Percentiles rank a stretch among this genome's conserved stretches.
phyloP scores from a whole-genome alignment of 2,888 invertebrate genomes.

The Onchidella celtica region DNA sequence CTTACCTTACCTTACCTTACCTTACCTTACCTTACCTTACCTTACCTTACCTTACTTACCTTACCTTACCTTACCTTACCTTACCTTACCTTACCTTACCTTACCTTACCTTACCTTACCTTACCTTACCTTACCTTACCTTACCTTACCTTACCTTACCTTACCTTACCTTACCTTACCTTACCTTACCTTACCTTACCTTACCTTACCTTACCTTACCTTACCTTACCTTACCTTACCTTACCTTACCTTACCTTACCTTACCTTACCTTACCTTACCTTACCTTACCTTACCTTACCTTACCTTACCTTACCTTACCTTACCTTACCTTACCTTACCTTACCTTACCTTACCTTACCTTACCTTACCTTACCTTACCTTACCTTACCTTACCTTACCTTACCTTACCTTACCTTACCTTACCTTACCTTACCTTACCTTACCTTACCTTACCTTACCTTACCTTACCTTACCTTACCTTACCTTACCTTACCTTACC shows the following conservation, averaged over 20 bases:
- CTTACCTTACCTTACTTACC: background rate
- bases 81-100: background rate
- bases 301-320: slow-evolving; percentile 9
- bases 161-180: slow-evolving; percentile 24
- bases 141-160: background rate
- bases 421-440: slow-evolving; percentile 17
- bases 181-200: slow-evolving; percentile 21
- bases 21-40: background rate
- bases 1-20: background rate
- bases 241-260: background rate
- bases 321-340: slow-evolving; percentile 5
- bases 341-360: slow-evolving; percentile 14
- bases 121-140: background rate
- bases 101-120: background rate
- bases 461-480: slow-evolving; percentile 8
- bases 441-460: slow-evolving; percentile 15
- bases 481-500: slow-evolving; percentile 5
- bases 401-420: slow-evolving; percentile 11
- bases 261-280: slow-evolving; percentile 7
- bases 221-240: background rate
- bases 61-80: background rate
- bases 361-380: slow-evolving; percentile 12
- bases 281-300: background rate
- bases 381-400: background rate
- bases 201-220: background rate